Conservation (phyloP, 2,888 invertebrate species). For the Volucella inanis region DNA sequence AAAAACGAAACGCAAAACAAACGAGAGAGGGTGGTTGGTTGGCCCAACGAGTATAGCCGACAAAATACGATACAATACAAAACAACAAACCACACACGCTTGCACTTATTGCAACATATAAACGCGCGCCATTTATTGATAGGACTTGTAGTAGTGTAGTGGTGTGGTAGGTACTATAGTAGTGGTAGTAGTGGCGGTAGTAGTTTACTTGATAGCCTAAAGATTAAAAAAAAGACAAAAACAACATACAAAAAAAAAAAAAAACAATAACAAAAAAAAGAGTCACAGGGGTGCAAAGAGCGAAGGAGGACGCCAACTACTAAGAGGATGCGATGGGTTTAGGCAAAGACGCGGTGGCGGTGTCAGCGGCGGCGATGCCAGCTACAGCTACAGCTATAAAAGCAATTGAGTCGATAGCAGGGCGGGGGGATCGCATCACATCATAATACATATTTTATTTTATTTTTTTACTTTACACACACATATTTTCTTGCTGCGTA, state of each 20-base stretch:
- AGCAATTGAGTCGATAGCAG: constrained; percentile 39
- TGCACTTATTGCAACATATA: constrained; percentile 59
- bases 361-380: constrained; percentile 7
- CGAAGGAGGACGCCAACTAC: constrained; percentile 55
- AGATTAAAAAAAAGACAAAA: constrained; percentile 41
- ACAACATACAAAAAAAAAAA: neutral
- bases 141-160: constrained; percentile 29
- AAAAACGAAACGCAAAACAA: constrained; percentile 8
- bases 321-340: constrained; percentile 53
- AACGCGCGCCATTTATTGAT: constrained; percentile 73
- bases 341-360: constrained; percentile 44
- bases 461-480: constrained; percentile 53
- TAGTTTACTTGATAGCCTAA: constrained; percentile 51
- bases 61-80: constrained; percentile 48
- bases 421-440: constrained; percentile 65
- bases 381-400: constrained; percentile 49
- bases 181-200: constrained; percentile 31
- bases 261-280: constrained; percentile 26
- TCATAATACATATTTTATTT: constrained; percentile 69
- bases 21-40: constrained; percentile 55
- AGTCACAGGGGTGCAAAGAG: constrained; percentile 44
- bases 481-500: constrained; percentile 71
- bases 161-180: neutral
- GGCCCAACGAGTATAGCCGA: constrained; percentile 24
- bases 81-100: constrained; percentile 57